A percentile compares a stretch with the other conserved stretches of the same genome.
phyloP scores from a whole-genome alignment of 2,113 vertebrate genomes.

The Bubo bubo region DNA sequence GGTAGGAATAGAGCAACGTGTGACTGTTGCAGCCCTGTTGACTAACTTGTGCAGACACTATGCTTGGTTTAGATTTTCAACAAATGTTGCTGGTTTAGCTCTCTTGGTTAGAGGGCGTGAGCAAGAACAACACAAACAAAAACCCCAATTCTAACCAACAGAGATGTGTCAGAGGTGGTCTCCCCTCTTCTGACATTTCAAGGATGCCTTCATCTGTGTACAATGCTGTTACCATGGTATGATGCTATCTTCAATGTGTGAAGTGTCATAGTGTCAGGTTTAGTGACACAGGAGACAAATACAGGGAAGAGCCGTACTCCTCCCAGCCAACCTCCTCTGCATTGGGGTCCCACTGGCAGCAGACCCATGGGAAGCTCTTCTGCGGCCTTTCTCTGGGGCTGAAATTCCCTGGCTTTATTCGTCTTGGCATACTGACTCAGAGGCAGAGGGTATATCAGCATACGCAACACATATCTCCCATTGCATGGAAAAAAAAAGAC shows the following conservation, averaged over 20 bases:
- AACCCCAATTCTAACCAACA: neutral
- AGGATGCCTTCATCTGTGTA: neutral
- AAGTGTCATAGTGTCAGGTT: neutral
- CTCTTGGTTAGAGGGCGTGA: neutral
- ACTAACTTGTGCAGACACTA: neutral
- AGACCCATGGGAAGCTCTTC: neutral
- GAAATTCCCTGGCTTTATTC: neutral
- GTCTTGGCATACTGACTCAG: neutral
- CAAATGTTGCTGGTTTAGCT: neutral
- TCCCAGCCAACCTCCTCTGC: neutral
- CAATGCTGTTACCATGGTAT: fast-evolving
- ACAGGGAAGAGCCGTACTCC: fast-evolving
- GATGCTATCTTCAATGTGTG: neutral
- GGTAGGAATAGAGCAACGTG: neutral
- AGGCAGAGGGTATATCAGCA: neutral
- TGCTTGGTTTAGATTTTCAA: neutral
- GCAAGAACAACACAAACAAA: neutral
- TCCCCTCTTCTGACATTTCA: neutral
- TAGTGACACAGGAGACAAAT: neutral
- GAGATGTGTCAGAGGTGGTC: neutral
- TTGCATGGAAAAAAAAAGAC: neutral
- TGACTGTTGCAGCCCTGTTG: neutral
- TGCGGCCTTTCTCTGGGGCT: neutral
- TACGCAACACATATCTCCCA: neutral
- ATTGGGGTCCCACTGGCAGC: neutral